Conservation (phyloP, 1,140 invertebrate genomes). For the Tetragnatha versicolor region DNA sequence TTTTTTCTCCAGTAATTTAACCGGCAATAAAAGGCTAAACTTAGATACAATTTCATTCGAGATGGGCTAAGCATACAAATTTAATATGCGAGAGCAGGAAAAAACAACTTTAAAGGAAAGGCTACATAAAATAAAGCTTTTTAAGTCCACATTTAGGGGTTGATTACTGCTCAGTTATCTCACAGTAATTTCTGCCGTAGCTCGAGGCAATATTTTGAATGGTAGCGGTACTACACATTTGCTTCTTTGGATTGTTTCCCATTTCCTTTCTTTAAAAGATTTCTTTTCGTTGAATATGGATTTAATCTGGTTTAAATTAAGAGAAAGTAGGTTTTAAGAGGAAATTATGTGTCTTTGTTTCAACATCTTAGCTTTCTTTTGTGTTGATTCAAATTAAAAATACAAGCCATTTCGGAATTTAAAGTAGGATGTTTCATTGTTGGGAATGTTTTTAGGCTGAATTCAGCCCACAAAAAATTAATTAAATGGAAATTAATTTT, state of each 20-base stretch:
- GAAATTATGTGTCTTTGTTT: too few species aligned
- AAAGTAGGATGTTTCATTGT: too few species aligned
- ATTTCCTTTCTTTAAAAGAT: neutral
- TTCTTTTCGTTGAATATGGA: neutral
- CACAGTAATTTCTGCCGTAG: neutral
- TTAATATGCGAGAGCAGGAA: neutral
- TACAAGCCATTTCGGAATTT: too few species aligned
- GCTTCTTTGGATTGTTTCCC: neutral
- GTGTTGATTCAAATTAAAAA: too few species aligned
- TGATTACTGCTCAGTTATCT: constrained; percentile 2
- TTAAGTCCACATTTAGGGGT: neutral
- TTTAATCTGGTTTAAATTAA: constrained; percentile 1
- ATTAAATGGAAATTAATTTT: too few species aligned
- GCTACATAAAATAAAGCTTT: constrained; percentile 28
- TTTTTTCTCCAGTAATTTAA: neutral
- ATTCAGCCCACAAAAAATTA: too few species aligned
- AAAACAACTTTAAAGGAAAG: neutral
- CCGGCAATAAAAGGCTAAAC: constrained; percentile 7
- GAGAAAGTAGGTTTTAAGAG: too few species aligned
- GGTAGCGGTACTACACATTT: neutral
- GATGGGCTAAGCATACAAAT: neutral
- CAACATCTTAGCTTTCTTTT: too few species aligned
- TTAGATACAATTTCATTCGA: constrained; percentile 24
- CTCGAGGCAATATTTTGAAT: neutral
- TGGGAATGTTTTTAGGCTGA: too few species aligned